Base-by-base conservation (phyloP, 2,797 vertebrate species). In the Rallus crepitans region DNA sequence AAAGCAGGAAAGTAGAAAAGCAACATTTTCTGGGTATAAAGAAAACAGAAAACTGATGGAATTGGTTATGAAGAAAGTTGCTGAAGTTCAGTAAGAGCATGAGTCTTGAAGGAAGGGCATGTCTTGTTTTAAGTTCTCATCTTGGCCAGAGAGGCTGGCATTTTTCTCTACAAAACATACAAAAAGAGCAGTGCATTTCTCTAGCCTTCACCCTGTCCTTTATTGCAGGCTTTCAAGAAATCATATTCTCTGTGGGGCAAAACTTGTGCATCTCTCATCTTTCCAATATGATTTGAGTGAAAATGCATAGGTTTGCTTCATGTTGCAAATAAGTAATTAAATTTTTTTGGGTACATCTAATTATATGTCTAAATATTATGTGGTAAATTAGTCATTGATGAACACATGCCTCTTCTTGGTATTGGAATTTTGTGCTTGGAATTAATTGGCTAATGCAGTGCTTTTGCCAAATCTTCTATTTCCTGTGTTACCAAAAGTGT, bases 401-500 rank as follows among this genome's bases (percentile, higher is more conserved):
- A 39, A 20, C 12, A 6, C n/a, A 64, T 16, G 11, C 27, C 2
- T 71, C 33, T 48, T 71, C 31, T 77, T 69, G 64, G 40, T 71
- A 50, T 76, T 85, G 63, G 72, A 82, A 87, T 84, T 86, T 87
- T 72, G 23, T 78, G 65, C 57, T 78, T 91, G 79, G 77, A 83
- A 82, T 88, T 60, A 52, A 39, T 4, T 80, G 48, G 6, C 31
- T 65, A 70, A 0, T 18, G 31, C n/a, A 61, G 50, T n/a, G 8
- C 15, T 72, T 85, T 56, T 73, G 18, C 40, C 59, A 88, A 64
- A 82, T 82, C 30, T 81, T 88, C 17, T 13, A 5, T 73, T 82
- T 94, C 69, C 56, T 28, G 4, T 66, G 17, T 48, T 59, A 47
- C 33, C 59, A 69, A 75, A 94, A 14, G 11, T 15, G 30, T 82